phyloP scores from a whole-genome alignment of 2,113 vertebrate species.

The Hippocampus abdominalis region DNA sequence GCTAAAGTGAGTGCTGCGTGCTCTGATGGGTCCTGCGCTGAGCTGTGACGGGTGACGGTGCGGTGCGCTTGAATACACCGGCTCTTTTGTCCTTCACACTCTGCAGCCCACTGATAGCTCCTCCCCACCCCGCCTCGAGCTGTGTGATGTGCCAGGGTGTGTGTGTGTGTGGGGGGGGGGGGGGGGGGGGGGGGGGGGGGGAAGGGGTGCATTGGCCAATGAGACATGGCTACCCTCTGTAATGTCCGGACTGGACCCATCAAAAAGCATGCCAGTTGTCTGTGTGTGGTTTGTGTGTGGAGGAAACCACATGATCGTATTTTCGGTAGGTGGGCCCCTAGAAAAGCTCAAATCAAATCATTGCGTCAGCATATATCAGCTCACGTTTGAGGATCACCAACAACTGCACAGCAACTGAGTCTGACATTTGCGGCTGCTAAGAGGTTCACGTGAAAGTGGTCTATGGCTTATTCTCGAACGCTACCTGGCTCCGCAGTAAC shows the following conservation, averaged over 20 bases:
- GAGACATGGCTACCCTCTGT: constrained; percentile 63
- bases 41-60: constrained; percentile 74
- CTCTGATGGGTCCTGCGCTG: constrained; percentile 71
- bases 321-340: constrained; percentile 30
- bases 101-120: constrained; percentile 76
- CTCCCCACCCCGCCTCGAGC: constrained; percentile 72
- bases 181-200: not conserved
- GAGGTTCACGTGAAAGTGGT: constrained; percentile 17
- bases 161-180: not conserved
- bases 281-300: constrained; percentile 17
- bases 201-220: constrained; percentile 53
- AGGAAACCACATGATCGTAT: constrained; percentile 45
- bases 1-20: constrained; percentile 67
- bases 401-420: not conserved
- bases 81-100: constrained; percentile 83
- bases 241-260: constrained; percentile 61
- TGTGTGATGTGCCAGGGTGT: constrained; percentile 68
- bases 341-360: constrained; percentile 37
- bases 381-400: constrained; percentile 6
- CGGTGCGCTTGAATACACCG: constrained; percentile 71
- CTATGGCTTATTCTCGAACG: constrained; percentile 25
- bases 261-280: constrained; percentile 54
- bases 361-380: constrained; percentile 15
- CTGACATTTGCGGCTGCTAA: not conserved
- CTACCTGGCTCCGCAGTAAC: constrained; percentile 49